These are phyloP conservation scores for Xiphophorus birchmanni DNA, from an alignment of 2,797 vertebrate genomes.

Conservation along the genomic window DNA sequence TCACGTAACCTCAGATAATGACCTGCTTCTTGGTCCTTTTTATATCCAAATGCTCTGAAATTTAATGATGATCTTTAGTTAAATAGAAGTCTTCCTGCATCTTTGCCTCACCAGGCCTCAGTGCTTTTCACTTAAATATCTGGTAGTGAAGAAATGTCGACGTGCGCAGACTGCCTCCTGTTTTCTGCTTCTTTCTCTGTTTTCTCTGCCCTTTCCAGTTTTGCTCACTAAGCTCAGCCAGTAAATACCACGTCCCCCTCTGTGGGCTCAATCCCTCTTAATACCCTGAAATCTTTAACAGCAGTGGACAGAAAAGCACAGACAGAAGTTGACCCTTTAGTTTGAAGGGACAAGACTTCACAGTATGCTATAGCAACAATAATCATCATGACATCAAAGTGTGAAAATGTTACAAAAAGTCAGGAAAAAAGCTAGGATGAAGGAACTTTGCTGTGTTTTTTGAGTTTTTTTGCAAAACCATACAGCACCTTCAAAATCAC, in stretches of 20 bases:
- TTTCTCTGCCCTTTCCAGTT: slow-evolving; percentile 43
- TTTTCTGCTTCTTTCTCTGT: slow-evolving; percentile 20
- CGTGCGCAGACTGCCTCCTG: slow-evolving; percentile 13
- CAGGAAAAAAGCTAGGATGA: not conserved
- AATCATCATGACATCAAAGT: slow-evolving; percentile 8
- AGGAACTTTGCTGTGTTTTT: not conserved
- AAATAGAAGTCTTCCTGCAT: not conserved
- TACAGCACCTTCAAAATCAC: not conserved
- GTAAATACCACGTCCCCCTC: slow-evolving; percentile 43
- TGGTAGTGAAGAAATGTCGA: slow-evolving; percentile 2
- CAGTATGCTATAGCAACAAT: slow-evolving; percentile 6
- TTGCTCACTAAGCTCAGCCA: slow-evolving; percentile 21
- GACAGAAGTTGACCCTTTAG: slow-evolving; percentile 43
- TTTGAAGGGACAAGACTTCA: slow-evolving; percentile 39
- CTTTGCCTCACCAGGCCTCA: not conserved
- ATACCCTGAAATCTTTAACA: slow-evolving; percentile 54
- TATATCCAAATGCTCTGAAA: not conserved
- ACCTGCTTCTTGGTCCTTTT: not conserved
- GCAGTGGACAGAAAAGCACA: slow-evolving; percentile 33
- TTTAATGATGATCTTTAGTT: not conserved
- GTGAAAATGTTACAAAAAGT: slow-evolving; percentile 4
- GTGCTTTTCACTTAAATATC: not conserved
- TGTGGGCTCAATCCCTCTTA: slow-evolving; percentile 54
- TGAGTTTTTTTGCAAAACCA: not conserved
- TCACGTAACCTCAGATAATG: not conserved